A percentile compares a stretch with the other conserved stretches of the same genome.
These are phyloP conservation scores for Teleopsis dalmanni DNA, from an alignment of 1,140 invertebrate genomes.

Conservation along the genomic window DNA sequence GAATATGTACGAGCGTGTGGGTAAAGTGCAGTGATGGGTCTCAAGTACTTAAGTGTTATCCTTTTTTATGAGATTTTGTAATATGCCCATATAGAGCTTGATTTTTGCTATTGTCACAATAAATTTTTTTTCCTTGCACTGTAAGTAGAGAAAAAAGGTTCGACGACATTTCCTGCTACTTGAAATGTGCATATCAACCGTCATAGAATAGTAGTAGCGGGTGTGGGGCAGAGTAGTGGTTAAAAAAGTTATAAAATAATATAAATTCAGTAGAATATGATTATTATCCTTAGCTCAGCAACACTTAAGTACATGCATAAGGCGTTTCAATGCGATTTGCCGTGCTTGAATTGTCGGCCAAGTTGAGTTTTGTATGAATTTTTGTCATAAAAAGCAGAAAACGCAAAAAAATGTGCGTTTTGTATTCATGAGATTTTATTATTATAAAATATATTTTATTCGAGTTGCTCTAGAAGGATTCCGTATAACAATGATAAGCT, in stretches of 20 bases:
- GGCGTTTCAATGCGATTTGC: slow-evolving; percentile 14
- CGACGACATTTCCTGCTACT: slow-evolving; percentile 14
- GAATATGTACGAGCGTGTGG: too few species aligned
- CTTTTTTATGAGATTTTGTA: slow-evolving; percentile 12
- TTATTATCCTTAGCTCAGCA: slow-evolving; percentile 15
- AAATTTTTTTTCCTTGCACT: not conserved
- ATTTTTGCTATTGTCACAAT: slow-evolving; percentile 10
- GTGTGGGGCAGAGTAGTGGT: too few species aligned
- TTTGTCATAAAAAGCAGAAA: too few species aligned
- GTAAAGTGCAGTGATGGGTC: slow-evolving; percentile 12
- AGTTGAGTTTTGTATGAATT: too few species aligned
- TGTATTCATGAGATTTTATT: too few species aligned
- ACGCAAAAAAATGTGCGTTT: too few species aligned
- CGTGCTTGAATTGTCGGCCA: slow-evolving; percentile 6
- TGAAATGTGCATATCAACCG: slow-evolving; percentile 8
- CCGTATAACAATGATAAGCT: too few species aligned
- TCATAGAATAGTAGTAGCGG: too few species aligned
- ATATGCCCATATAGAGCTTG: not conserved
- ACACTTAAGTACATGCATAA: slow-evolving; percentile 14
- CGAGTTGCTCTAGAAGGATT: too few species aligned
- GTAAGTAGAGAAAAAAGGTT: slow-evolving; percentile 8
- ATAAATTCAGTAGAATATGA: too few species aligned
- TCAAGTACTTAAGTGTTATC: slow-evolving; percentile 17
- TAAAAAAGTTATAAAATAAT: too few species aligned
- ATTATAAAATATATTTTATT: too few species aligned